A percentile compares a stretch with the other conserved stretches of the same genome.
These are phyloP conservation scores for Prostheceraeus crozeri DNA, from an alignment of 2,888 invertebrate species.

Conservation along the genomic window DNA sequence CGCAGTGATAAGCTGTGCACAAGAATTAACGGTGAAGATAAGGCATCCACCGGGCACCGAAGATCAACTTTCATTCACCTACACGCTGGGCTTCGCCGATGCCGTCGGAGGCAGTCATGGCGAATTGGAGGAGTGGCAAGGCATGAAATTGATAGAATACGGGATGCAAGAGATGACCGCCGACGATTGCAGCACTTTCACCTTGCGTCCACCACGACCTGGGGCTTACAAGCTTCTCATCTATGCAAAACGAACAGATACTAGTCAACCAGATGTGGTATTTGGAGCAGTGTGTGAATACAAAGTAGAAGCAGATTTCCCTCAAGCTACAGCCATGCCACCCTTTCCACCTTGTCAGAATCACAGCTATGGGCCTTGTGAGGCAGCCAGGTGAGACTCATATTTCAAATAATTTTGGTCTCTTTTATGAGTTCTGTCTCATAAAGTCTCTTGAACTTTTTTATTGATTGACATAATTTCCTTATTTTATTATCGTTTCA, in stretches of 20 bases:
- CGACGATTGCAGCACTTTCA: constrained; percentile 51
- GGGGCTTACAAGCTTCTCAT: constrained; percentile 55
- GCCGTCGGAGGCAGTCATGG: neutral
- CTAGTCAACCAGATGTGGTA: constrained; percentile 44
- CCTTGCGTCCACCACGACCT: constrained; percentile 52
- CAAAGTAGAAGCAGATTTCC: constrained; percentile 42
- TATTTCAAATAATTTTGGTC: too few species aligned
- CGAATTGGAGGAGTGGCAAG: too few species aligned
- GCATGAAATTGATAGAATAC: too few species aligned
- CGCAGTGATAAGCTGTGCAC: constrained; percentile 50
- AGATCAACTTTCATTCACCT: constrained; percentile 53
- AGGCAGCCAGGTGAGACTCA: too few species aligned
- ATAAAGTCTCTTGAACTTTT: too few species aligned
- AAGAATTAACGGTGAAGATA: constrained; percentile 35
- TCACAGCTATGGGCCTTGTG: constrained; percentile 55
- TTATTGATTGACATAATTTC: too few species aligned
- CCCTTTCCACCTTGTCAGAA: constrained; percentile 57
- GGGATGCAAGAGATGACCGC: constrained; percentile 36
- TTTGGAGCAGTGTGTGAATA: constrained; percentile 57
- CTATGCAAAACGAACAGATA: constrained; percentile 51
- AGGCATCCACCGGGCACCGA: constrained; percentile 44
- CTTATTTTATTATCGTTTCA: too few species aligned
- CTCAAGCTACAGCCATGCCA: constrained; percentile 29
- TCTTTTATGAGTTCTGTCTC: too few species aligned
- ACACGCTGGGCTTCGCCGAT: constrained; percentile 40